A percentile compares a stretch with the other conserved stretches of the same genome.
phyloP scores from a whole-genome alignment of 1,140 invertebrate genomes.

The Dinothrombium tinctorium region DNA sequence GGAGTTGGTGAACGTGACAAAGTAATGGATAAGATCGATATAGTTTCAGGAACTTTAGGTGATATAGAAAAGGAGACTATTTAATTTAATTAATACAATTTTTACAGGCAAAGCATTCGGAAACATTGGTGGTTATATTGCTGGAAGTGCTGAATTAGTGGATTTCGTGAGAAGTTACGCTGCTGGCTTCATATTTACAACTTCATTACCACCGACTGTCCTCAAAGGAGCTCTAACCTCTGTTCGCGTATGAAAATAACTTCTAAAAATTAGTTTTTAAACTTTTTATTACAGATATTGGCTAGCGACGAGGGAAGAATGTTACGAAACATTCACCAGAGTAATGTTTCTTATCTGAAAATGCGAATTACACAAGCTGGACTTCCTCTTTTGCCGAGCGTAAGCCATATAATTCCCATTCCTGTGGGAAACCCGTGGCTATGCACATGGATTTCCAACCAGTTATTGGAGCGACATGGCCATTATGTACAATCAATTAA shows the following conservation, averaged over 20 bases:
- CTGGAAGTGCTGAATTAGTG: slow-evolving; percentile 44
- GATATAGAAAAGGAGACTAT: too few species aligned
- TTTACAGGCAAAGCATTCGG: slow-evolving; percentile 67
- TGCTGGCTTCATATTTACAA: slow-evolving; percentile 88
- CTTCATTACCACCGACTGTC: slow-evolving; percentile 77
- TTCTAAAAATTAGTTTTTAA: background rate
- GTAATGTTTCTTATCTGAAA: slow-evolving; percentile 64
- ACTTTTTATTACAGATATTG: slow-evolving; percentile 32
- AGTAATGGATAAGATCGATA: slow-evolving; percentile 68
- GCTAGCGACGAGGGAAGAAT: slow-evolving; percentile 58
- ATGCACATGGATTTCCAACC: slow-evolving; percentile 54
- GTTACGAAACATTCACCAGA: slow-evolving; percentile 52
- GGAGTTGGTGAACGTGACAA: slow-evolving; percentile 76
- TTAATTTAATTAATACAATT: too few species aligned
- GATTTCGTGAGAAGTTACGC: slow-evolving; percentile 87
- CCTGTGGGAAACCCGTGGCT: slow-evolving; percentile 61
- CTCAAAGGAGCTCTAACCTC: slow-evolving; percentile 51
- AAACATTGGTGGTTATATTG: slow-evolving; percentile 93
- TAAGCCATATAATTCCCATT: slow-evolving; percentile 91
- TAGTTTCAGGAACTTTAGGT: slow-evolving; percentile 84
- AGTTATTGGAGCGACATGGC: slow-evolving; percentile 53
- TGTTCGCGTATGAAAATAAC: slow-evolving; percentile 20
- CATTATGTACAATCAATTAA: slow-evolving; percentile 97
- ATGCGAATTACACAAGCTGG: slow-evolving; percentile 48
- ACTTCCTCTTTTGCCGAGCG: slow-evolving; percentile 68